Conservation (phyloP, 2,888 invertebrate species). For the Choreutis nemorana region DNA sequence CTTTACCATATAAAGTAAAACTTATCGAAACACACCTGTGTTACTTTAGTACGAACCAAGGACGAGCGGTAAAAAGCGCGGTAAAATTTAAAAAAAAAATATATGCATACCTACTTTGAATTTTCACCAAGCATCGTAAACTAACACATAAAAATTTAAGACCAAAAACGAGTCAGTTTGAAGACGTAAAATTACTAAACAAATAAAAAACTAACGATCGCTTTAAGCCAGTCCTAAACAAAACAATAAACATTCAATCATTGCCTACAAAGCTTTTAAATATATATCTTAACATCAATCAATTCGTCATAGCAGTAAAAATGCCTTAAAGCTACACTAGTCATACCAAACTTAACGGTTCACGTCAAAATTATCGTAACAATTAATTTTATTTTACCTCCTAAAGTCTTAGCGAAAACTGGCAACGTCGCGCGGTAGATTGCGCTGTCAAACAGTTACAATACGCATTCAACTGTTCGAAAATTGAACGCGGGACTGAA, state of each 20-base stretch:
- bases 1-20: too few relatives aligned
- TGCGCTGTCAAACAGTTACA: conserved; percentile 46
- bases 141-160: too few relatives aligned
- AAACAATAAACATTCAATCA: background rate
- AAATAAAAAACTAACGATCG: too few relatives aligned
- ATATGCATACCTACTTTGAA: too few relatives aligned
- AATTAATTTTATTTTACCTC: conserved; percentile 39
- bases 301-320: background rate
- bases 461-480: conserved; percentile 60
- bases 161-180: too few relatives aligned
- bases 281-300: background rate
- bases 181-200: too few relatives aligned
- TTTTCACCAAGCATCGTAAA: too few relatives aligned
- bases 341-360: conserved; percentile 4
- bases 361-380: conserved; percentile 13
- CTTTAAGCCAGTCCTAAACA: too few relatives aligned
- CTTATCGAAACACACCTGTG: too few relatives aligned
- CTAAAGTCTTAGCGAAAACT: conserved; percentile 33
- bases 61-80: too few relatives aligned
- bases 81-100: too few relatives aligned
- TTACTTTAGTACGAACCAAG: too few relatives aligned
- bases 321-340: background rate
- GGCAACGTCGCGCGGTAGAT: conserved; percentile 45
- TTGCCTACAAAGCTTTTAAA: background rate
- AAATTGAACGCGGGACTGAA: conserved; percentile 48